Conservation (phyloP, 2,888 invertebrate genomes). For the Dynastes maya region DNA sequence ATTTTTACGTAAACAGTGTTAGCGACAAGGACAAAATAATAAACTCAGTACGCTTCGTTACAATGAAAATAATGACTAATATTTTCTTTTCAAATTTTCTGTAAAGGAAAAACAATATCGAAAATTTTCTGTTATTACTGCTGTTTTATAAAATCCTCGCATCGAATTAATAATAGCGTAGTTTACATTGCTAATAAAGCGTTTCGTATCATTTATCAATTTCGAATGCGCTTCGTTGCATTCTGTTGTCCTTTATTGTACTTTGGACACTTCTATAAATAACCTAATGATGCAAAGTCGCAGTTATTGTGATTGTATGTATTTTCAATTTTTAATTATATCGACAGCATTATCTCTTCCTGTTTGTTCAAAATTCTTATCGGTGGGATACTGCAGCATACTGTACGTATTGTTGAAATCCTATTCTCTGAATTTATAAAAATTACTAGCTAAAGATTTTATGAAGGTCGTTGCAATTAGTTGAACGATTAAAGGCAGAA, state of each 20-base stretch:
- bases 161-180: neutral
- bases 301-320: conserved; percentile 36
- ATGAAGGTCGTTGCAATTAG: no score
- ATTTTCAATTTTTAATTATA: conserved; percentile 27
- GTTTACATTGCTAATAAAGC: neutral
- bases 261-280: conserved; percentile 40
- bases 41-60: conserved; percentile 29
- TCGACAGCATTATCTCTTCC: conserved; percentile 36
- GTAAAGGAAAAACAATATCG: no score
- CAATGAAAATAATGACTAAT: conserved; percentile 22
- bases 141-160: neutral
- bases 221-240: conserved; percentile 11
- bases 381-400: neutral
- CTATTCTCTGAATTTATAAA: neutral
- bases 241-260: conserved; percentile 20
- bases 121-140: neutral
- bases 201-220: neutral
- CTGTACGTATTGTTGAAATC: neutral
- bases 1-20: conserved; percentile 35
- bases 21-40: conserved; percentile 42
- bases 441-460: neutral
- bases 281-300: conserved; percentile 33
- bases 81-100: neutral
- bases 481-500: no score
- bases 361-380: conserved; percentile 22